Evolutionary conservation across 2,888 invertebrate species (phyloP).

Genomic region (Rhagophthalmus giganteus): DNA sequence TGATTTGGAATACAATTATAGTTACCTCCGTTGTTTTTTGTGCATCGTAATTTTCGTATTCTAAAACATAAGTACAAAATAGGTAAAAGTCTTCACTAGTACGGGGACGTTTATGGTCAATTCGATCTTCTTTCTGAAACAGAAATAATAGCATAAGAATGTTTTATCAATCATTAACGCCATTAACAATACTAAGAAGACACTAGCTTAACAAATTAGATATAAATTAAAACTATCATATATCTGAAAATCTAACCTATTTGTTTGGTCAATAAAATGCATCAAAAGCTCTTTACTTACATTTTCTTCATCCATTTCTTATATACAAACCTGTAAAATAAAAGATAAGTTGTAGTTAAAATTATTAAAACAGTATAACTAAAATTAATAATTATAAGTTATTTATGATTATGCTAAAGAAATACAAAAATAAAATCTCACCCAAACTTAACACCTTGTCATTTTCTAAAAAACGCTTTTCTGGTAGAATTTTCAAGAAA

Average conservation of each 20-base stretch:
- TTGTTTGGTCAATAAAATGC: constrained; percentile 34
- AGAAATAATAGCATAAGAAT: constrained; percentile 9
- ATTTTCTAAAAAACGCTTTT: constrained; percentile 41
- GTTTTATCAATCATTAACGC: not conserved
- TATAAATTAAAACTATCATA: constrained; percentile 1
- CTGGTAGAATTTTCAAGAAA: constrained; percentile 17
- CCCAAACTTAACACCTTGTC: constrained; percentile 48
- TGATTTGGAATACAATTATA: too few relatives aligned
- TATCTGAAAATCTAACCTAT: constrained; percentile 40
- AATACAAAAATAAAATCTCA: constrained; percentile 40
- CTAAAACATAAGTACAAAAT: constrained; percentile 60
- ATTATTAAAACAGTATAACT: constrained; percentile 24
- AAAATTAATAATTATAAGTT: constrained; percentile 26
- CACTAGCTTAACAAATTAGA: not conserved
- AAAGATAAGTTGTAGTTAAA: constrained; percentile 27
- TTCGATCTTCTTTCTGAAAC: constrained; percentile 42
- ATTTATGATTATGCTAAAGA: constrained; percentile 27
- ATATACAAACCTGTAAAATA: constrained; percentile 41
- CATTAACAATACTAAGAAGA: not conserved
- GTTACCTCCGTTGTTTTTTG: constrained; percentile 55
- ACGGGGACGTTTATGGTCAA: constrained; percentile 48
- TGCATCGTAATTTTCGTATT: constrained; percentile 59
- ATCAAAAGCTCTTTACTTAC: constrained; percentile 40
- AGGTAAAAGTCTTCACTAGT: constrained; percentile 60
- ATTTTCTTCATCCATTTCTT: constrained; percentile 45